These are phyloP conservation scores for Drosophila helvetica DNA, from an alignment of 2,888 invertebrate species.

Conservation along the genomic window DNA sequence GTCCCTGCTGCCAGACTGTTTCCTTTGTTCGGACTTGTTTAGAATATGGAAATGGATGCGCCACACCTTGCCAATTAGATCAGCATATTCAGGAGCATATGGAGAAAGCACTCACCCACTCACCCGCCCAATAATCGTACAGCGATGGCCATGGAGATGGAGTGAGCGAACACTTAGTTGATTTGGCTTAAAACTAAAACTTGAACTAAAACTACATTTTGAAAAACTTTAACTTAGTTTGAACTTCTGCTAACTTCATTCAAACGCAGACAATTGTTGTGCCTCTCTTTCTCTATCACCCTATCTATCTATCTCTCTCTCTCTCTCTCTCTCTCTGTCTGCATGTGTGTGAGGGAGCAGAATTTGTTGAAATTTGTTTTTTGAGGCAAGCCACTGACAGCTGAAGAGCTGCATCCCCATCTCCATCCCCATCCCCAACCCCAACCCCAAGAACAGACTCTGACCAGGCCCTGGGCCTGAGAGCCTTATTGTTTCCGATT, in stretches of 20 bases:
- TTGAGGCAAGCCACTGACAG: neutral
- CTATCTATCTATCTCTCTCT: too few species aligned
- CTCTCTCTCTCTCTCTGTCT: too few species aligned
- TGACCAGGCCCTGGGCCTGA: neutral
- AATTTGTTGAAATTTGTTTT: neutral
- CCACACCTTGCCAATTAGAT: neutral
- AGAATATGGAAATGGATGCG: conserved; percentile 2
- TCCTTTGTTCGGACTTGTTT: neutral
- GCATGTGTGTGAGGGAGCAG: neutral
- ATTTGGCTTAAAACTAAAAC: conserved; percentile 1
- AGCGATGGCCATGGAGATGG: neutral
- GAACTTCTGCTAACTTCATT: conserved; percentile 17
- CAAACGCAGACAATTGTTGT: conserved; percentile 6
- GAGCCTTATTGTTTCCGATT: neutral
- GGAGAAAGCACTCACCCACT: conserved; percentile 1
- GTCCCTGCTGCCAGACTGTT: neutral
- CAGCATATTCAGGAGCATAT: neutral
- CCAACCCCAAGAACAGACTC: too few species aligned
- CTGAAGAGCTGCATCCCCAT: neutral
- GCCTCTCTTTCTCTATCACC: neutral
- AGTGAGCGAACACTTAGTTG: neutral
- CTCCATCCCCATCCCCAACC: neutral
- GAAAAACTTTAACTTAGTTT: conserved; percentile 22
- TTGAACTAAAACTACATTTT: neutral
- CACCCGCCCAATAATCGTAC: too few species aligned